Percentiles rank a stretch among this genome's conserved stretches.
Evolutionary conservation across 2,888 invertebrate genomes (phyloP).

Genomic region (Chalcosyrphus nemorum): DNA sequence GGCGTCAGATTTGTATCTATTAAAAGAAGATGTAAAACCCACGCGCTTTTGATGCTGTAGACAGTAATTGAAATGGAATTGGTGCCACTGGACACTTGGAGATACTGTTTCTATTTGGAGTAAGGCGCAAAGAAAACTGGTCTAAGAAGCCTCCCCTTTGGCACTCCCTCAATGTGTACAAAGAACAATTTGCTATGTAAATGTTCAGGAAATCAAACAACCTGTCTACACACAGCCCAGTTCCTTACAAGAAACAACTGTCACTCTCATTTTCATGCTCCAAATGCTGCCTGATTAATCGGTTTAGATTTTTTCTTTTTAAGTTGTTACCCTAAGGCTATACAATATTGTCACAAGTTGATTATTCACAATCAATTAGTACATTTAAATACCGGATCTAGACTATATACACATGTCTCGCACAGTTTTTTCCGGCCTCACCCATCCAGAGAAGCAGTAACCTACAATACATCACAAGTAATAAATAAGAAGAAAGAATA

Average conservation of each 20-base stretch:
- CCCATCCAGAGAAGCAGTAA: conserved; percentile 6
- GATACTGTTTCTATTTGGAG: too few species aligned
- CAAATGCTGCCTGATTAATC: neutral
- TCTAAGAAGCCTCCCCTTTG: neutral
- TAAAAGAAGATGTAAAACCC: neutral
- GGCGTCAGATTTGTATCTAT: neutral
- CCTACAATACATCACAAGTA: neutral
- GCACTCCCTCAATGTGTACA: neutral
- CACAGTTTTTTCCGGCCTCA: conserved; percentile 19
- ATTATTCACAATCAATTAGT: conserved; percentile 26
- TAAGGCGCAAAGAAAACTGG: neutral
- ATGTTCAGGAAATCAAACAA: neutral
- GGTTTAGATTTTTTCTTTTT: neutral
- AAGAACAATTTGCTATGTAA: too few species aligned
- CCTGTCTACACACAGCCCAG: neutral
- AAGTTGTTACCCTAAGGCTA: neutral
- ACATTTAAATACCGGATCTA: conserved; percentile 48
- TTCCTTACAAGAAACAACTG: neutral
- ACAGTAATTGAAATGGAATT: neutral
- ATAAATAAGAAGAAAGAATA: conserved; percentile 1
- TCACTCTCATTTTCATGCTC: neutral
- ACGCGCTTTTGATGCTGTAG: neutral
- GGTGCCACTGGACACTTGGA: neutral
- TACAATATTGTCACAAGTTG: conserved; percentile 14
- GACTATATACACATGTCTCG: conserved; percentile 22